These are phyloP conservation scores for Hypena proboscidalis DNA, from an alignment of 2,888 invertebrate species.

Conservation along the genomic window DNA sequence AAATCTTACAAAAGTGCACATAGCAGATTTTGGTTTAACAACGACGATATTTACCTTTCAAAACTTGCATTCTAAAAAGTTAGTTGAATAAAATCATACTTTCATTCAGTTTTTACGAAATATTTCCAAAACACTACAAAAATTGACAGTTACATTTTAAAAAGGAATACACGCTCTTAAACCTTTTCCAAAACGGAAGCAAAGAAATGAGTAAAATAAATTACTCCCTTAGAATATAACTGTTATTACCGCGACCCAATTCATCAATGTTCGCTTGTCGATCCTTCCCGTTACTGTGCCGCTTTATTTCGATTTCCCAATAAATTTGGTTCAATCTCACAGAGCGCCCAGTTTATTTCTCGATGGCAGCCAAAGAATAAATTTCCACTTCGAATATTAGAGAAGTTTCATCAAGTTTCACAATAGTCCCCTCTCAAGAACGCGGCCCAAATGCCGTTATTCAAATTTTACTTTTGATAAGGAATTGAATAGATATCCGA, in stretches of 20 bases:
- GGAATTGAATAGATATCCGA: conserved; percentile 73
- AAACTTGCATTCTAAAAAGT: too few species aligned
- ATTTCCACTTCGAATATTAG: conserved; percentile 77
- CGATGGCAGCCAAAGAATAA: conserved; percentile 70
- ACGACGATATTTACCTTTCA: too few species aligned
- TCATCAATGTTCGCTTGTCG: conserved; percentile 58
- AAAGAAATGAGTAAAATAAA: conserved; percentile 20
- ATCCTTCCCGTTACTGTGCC: conserved; percentile 47
- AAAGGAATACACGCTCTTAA: conserved; percentile 15
- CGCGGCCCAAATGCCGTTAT: conserved; percentile 71
- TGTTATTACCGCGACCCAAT: conserved; percentile 47
- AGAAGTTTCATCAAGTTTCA: conserved; percentile 72
- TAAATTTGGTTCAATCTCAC: conserved; percentile 69
- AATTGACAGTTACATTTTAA: too few species aligned
- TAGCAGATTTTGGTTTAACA: too few species aligned
- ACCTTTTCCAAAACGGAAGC: conserved; percentile 21
- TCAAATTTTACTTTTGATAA: conserved; percentile 77
- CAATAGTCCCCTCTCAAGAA: conserved; percentile 73
- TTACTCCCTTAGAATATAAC: conserved; percentile 27
- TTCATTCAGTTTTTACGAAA: too few species aligned
- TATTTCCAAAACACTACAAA: too few species aligned
- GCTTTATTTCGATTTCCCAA: conserved; percentile 63
- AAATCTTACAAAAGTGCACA: too few species aligned
- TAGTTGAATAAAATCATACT: too few species aligned
- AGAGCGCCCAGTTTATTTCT: conserved; percentile 67